Conservation (phyloP, 2,797 vertebrate genomes). For the Pteronotus mesoamericanus region DNA sequence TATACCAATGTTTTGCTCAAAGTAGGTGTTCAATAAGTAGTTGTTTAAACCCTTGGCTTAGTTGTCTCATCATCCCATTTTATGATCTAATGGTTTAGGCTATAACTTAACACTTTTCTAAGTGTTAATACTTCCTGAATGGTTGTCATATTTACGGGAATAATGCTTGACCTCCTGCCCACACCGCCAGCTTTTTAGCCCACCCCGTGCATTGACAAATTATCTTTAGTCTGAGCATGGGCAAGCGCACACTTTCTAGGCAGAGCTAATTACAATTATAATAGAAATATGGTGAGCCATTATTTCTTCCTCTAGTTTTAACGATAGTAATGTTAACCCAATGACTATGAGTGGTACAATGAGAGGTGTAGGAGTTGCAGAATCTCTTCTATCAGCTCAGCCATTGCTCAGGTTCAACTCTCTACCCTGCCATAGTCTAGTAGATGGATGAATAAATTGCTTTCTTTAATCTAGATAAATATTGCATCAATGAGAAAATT, state of each 20-base stretch:
- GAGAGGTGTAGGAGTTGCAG: not conserved
- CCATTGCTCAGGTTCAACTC: not conserved
- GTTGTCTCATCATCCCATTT: not conserved
- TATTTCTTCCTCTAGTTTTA: not conserved
- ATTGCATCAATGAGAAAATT: not conserved
- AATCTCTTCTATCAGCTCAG: not conserved
- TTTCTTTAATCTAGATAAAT: not conserved
- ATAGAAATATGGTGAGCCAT: not conserved
- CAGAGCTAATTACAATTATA: not conserved
- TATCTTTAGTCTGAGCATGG: not conserved
- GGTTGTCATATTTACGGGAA: not conserved
- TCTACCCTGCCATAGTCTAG: not conserved
- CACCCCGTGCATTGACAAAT: not conserved
- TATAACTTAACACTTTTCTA: not conserved
- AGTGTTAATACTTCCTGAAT: not conserved
- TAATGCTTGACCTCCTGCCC: fast-evolving
- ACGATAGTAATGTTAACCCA: not conserved
- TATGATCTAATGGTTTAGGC: not conserved
- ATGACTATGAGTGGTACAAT: not conserved
- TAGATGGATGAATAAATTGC: not conserved
- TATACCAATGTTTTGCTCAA: not conserved
- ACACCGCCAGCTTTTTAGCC: not conserved
- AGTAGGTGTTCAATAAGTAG: not conserved
- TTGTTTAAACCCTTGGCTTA: not conserved
- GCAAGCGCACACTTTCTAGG: not conserved